Conservation (phyloP, 2,797 vertebrate species). For the Lemur catta region DNA sequence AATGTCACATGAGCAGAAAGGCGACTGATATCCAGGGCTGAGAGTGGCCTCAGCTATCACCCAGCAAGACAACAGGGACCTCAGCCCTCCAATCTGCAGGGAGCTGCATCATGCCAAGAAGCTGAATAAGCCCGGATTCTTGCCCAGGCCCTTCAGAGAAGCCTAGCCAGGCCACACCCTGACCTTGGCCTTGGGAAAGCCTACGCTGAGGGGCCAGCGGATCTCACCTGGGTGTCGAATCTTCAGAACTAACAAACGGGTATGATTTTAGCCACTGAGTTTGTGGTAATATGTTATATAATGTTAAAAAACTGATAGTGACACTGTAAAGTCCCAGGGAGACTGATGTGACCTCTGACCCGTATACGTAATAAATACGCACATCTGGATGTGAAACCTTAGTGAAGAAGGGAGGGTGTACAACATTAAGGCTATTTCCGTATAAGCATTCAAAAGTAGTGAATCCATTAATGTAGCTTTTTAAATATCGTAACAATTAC, state of each 20-base stretch:
- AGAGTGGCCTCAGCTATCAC: neutral
- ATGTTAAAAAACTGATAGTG: neutral
- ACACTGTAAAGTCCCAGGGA: neutral
- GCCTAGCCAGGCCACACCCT: neutral
- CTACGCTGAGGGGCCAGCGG: neutral
- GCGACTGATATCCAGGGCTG: neutral
- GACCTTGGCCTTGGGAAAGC: neutral
- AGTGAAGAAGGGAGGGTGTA: neutral
- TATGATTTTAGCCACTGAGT: neutral
- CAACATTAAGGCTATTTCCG: neutral
- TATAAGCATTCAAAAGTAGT: neutral
- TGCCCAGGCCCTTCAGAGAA: neutral
- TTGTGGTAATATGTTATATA: neutral
- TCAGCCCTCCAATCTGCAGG: neutral
- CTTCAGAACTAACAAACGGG: neutral
- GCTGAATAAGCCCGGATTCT: neutral
- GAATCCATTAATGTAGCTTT: neutral
- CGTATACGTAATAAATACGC: neutral
- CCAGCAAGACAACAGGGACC: neutral
- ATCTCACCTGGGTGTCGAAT: neutral
- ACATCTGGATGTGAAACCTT: neutral
- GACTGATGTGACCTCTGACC: neutral
- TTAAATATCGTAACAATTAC: neutral
- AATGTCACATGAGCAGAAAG: neutral
- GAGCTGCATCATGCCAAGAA: neutral